These are phyloP conservation scores for Scartelaos histophorus DNA, from an alignment of 2,113 vertebrate genomes.

Conservation along the genomic window DNA sequence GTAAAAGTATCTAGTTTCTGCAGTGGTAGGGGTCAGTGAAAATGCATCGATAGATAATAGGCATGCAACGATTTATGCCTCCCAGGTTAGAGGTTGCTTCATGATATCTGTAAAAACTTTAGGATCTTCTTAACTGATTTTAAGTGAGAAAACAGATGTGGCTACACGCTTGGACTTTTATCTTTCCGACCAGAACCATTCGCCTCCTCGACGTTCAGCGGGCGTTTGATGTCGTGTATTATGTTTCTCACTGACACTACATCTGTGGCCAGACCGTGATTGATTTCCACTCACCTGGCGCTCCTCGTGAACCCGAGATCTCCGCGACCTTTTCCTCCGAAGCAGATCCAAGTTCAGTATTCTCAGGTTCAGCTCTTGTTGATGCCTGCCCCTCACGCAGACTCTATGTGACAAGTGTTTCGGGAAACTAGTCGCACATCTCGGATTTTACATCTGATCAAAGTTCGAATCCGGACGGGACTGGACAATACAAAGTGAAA, in stretches of 20 bases:
- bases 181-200: background rate
- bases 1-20: background rate
- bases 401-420: slow-evolving; percentile 57
- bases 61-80: slow-evolving; percentile 58
- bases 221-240: background rate
- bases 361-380: slow-evolving; percentile 33
- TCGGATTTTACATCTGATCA: slow-evolving; percentile 54
- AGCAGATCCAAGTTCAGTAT: slow-evolving; percentile 73
- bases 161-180: slow-evolving; percentile 13
- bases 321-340: slow-evolving; percentile 11
- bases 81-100: slow-evolving; percentile 58
- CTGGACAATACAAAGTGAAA: too few relatives aligned
- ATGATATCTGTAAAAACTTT: slow-evolving; percentile 49
- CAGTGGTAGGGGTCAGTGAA: slow-evolving; percentile 28
- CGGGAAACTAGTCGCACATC: slow-evolving; percentile 5
- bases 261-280: slow-evolving; percentile 23
- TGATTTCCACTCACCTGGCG: slow-evolving; percentile 39
- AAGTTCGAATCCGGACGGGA: slow-evolving; percentile 25
- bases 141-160: slow-evolving; percentile 65
- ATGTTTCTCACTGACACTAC: slow-evolving; percentile 15
- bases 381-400: slow-evolving; percentile 47
- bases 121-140: slow-evolving; percentile 73
- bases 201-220: background rate
- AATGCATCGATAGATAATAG: slow-evolving; percentile 45
- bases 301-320: slow-evolving; percentile 38